A percentile compares a stretch with the other conserved stretches of the same genome.
Conservation (phyloP, 2,888 invertebrate genomes). For the Oligia strigilis region DNA sequence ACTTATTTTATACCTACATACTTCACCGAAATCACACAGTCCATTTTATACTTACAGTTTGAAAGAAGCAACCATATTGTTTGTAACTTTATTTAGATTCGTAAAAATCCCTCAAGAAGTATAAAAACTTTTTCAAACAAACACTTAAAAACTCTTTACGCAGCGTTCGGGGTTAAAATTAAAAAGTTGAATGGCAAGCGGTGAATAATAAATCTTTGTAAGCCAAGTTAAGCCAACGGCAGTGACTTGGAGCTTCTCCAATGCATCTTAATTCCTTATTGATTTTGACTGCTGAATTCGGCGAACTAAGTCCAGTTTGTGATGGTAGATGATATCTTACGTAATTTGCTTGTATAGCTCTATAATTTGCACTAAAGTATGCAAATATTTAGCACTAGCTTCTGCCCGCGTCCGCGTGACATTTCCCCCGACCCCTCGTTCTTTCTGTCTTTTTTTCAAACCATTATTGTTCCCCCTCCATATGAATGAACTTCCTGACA, state of each 20-base stretch:
- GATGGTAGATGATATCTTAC: neutral
- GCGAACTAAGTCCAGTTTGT: neutral
- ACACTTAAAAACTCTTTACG: constrained; percentile 26
- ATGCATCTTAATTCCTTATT: constrained; percentile 52
- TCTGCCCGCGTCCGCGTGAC: too few relatives aligned
- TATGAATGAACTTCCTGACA: too few relatives aligned
- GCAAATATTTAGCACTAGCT: neutral
- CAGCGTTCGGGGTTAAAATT: constrained; percentile 23
- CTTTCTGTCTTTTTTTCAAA: too few relatives aligned
- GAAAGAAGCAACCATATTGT: neutral
- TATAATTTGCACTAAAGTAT: neutral
- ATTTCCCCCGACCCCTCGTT: too few relatives aligned
- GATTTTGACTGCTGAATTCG: constrained; percentile 37
- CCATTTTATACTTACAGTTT: neutral
- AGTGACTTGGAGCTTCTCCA: constrained; percentile 44
- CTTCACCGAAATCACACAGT: neutral
- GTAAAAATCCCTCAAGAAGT: neutral
- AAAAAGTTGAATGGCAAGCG: constrained; percentile 35
- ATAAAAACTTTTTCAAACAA: neutral
- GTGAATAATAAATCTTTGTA: constrained; percentile 41
- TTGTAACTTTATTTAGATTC: neutral
- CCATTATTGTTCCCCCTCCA: too few relatives aligned
- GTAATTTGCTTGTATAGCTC: neutral
- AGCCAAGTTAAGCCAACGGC: constrained; percentile 10
- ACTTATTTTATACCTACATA: neutral